Conservation (phyloP, 1,140 invertebrate genomes). For the Aphis craccivora region DNA sequence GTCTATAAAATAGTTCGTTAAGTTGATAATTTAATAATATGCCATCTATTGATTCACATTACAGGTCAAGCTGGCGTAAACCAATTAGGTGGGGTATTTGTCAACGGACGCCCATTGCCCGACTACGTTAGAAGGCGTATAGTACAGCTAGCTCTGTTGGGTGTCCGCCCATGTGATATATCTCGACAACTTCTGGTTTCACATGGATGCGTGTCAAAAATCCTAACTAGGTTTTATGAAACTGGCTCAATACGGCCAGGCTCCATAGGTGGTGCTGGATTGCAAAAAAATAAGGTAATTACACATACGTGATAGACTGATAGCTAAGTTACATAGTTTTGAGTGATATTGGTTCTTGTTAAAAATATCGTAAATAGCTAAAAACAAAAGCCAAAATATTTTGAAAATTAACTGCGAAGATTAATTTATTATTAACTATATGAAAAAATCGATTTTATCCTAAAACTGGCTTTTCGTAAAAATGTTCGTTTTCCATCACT, state of each 20-base stretch:
- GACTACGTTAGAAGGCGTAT: slow-evolving; percentile 93
- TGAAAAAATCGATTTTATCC: too few relatives aligned
- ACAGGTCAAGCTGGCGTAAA: slow-evolving; percentile 93
- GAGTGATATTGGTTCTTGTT: not conserved
- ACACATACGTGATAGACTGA: not conserved
- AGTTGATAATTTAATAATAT: not conserved
- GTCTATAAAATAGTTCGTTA: not conserved
- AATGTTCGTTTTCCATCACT: too few relatives aligned
- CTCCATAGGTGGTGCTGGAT: slow-evolving; percentile 76
- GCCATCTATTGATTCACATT: not conserved
- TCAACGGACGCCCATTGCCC: slow-evolving; percentile 92
- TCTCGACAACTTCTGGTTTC: slow-evolving; percentile 93
- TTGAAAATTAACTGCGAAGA: too few relatives aligned
- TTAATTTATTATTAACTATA: too few relatives aligned
- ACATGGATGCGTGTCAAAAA: slow-evolving; percentile 96
- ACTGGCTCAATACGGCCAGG: slow-evolving; percentile 91
- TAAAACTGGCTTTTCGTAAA: too few relatives aligned
- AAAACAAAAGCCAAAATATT: too few relatives aligned
- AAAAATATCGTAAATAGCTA: not conserved
- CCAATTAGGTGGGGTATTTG: slow-evolving; percentile 94
- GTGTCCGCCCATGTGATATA: slow-evolving; percentile 94
- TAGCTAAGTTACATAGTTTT: not conserved
- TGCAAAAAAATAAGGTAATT: slow-evolving; percentile 51
- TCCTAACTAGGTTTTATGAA: slow-evolving; percentile 94
- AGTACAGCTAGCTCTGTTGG: slow-evolving; percentile 89